Evolutionary conservation across 2,797 vertebrate genomes (phyloP), one percentile per base, ranked within the genome.

Genomic region (Lateolabrax maculatus): DNA sequence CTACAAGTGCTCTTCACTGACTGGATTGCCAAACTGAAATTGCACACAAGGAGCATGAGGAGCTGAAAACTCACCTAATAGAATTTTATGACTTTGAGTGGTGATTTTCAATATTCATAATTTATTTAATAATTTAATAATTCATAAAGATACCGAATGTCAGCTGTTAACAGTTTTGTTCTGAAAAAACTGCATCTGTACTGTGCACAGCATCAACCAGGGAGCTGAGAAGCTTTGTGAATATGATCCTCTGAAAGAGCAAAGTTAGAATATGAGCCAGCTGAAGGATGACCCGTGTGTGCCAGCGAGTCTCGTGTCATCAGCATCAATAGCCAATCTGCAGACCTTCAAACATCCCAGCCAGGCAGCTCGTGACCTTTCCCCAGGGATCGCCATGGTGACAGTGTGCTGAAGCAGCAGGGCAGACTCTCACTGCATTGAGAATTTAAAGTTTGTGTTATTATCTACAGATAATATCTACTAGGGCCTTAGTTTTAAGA

Each of bases 371-470:
- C 87, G 44, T 94, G 91, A 92, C 89, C 94, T 93, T 93, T 92
- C 90, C 91, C 83, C 62, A 23, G 88, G 87, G 91, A 93, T 93
- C 79, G 57, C 90, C 90, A 94, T 94, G 93, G 92, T 81, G 91
- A 94, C 91, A 70, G 84, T 84, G 89, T 89, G 91, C 89, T 72
- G 87, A 83, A 88, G 85, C 84, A 87, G 84, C 90, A 78, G 76
- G 82, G 85, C 68, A 0, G 46, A 81, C 72, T 53, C 44, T 31
- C 56, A 53, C 74, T 66, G 41, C 61, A 37, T n/a, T 6, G 44
- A 49, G 52, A 67, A 73, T 68, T 48, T 53, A 67, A 78, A 74
- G 39, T 71, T 48, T 48, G 57, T 77, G 52, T 39, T 49, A 29
- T 53, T 52, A 66, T 55, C 52, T 39, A 9, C 34, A 21, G 11